Evolutionary conservation across 2,888 invertebrate species (phyloP).

Genomic region (Drosophila demipolita): DNA sequence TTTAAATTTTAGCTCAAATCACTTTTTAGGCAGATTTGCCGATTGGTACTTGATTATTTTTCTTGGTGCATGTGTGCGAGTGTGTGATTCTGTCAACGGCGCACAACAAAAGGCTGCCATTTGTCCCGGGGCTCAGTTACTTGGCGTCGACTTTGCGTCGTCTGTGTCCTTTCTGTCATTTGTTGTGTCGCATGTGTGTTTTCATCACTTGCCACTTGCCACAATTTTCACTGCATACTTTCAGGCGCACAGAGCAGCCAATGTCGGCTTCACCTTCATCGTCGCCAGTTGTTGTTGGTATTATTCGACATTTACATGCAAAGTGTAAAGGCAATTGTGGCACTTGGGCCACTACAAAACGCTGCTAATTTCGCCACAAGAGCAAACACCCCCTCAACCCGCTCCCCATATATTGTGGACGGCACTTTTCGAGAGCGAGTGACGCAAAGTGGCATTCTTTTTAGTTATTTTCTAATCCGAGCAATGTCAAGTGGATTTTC

Average conservation of each 20-base stretch:
- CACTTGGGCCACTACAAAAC: conserved; percentile 66
- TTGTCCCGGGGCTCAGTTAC: conserved; percentile 50
- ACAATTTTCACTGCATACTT: conserved; percentile 64
- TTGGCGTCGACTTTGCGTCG: conserved; percentile 46
- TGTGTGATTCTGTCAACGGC: conserved; percentile 19
- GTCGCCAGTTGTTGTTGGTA: conserved; percentile 29
- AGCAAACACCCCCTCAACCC: conserved; percentile 16
- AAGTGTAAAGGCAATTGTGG: conserved; percentile 59
- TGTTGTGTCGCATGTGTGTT: conserved; percentile 36
- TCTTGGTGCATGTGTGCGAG: conserved; percentile 3
- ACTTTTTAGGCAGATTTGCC: background rate
- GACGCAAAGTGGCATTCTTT: conserved; percentile 45
- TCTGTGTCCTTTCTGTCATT: conserved; percentile 26
- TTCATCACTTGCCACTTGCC: conserved; percentile 60
- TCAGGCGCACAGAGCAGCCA: conserved; percentile 45
- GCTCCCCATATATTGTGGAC: background rate
- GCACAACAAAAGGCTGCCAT: conserved; percentile 60
- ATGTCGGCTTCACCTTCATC: conserved; percentile 2
- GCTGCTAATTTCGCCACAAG: conserved; percentile 65
- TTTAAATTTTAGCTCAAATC: background rate
- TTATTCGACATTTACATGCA: conserved; percentile 63
- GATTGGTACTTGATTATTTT: conserved; percentile 4
- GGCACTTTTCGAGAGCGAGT: conserved; percentile 24
- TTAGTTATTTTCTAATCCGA: conserved; percentile 44
- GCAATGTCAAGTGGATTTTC: conserved; percentile 23